Conservation (phyloP, 2,113 vertebrate species). For the Hiodon tergisus region DNA sequence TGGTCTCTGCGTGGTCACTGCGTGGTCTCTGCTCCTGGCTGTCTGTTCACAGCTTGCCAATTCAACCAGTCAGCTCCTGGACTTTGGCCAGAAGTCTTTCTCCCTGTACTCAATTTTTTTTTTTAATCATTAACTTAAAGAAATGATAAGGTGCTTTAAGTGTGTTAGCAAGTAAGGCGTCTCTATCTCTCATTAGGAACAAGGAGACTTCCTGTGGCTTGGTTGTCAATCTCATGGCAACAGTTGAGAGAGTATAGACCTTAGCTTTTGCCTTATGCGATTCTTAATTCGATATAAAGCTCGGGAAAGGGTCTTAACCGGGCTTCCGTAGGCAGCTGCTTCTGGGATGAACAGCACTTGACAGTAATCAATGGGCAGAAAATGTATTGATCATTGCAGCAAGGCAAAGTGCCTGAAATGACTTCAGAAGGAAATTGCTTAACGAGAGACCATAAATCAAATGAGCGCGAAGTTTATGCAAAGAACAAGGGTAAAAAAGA, state of each 20-base stretch:
- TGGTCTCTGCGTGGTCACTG: no score
- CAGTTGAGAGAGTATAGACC: background rate
- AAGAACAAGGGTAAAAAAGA: background rate
- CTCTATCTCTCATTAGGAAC: background rate
- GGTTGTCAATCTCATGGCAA: background rate
- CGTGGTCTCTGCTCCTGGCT: background rate
- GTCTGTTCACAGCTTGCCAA: background rate
- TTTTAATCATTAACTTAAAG: conserved; percentile 13
- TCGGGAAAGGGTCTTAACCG: no score
- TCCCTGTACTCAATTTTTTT: background rate
- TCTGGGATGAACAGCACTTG: no score
- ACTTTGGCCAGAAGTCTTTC: conserved; percentile 12
- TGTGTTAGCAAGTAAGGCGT: background rate
- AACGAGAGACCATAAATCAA: background rate
- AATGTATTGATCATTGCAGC: background rate
- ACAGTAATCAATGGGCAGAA: no score
- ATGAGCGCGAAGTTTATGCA: background rate
- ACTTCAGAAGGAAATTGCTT: background rate
- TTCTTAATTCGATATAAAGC: background rate
- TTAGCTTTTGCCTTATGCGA: background rate
- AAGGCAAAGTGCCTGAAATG: background rate
- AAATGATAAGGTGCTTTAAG: background rate
- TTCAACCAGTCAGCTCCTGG: background rate
- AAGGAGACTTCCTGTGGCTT: background rate
- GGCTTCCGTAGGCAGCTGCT: no score